Evolutionary conservation across 2,113 vertebrate species (phyloP).

Genomic region (Astur gentilis): DNA sequence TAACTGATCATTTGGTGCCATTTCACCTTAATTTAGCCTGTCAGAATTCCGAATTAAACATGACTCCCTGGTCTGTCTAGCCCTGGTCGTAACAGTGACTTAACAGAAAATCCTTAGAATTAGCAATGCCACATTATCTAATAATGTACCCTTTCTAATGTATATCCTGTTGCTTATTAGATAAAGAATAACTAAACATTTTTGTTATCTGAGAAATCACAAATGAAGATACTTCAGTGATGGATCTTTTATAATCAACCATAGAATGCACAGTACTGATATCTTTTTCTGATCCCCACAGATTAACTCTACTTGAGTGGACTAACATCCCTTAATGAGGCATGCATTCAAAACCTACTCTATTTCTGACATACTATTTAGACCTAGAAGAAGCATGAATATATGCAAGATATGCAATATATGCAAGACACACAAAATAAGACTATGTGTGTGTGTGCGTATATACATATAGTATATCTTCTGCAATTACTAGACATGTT

Average conservation of each 20-base stretch:
- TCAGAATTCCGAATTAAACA: too few relatives aligned
- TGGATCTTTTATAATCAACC: neutral
- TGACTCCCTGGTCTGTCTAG: too few relatives aligned
- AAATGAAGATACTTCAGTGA: neutral
- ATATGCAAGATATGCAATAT: neutral
- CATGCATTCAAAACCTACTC: neutral
- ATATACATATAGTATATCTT: neutral
- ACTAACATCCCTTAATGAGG: neutral
- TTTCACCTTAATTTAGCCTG: too few relatives aligned
- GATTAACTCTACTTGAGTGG: neutral
- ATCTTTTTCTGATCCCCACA: neutral
- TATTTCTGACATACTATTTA: neutral
- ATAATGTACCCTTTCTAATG: neutral
- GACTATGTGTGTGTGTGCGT: neutral
- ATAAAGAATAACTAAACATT: neutral
- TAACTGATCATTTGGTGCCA: too few relatives aligned
- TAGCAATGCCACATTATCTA: neutral
- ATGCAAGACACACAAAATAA: neutral
- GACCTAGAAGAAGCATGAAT: neutral
- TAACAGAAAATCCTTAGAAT: neutral
- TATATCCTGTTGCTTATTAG: neutral
- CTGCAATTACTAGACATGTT: neutral
- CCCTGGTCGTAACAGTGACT: neutral
- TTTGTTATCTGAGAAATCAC: neutral
- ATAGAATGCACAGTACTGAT: neutral